Conservation (phyloP, 2,888 invertebrate species). For the Acronicta leporina region DNA sequence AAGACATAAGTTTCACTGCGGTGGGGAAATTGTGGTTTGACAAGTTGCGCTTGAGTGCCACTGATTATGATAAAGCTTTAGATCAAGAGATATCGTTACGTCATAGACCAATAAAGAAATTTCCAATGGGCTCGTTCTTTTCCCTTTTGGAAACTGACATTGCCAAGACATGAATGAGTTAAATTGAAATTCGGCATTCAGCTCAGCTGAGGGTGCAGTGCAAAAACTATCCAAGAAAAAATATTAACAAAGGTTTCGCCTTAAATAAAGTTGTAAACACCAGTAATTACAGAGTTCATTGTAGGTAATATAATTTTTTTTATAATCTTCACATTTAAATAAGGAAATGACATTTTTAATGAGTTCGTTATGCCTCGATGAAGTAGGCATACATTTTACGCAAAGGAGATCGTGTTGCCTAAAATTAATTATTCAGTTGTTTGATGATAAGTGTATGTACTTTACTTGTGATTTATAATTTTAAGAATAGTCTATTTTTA, state of each 20-base stretch:
- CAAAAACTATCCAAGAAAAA: constrained; percentile 15
- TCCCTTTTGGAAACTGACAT: constrained; percentile 2
- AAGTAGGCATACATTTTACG: constrained; percentile 12
- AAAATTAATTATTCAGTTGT: background rate
- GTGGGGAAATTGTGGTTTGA: constrained; percentile 58
- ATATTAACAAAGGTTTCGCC: background rate
- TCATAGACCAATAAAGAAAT: constrained; percentile 29
- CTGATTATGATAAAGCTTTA: constrained; percentile 52
- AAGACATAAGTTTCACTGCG: constrained; percentile 59
- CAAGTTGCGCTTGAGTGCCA: constrained; percentile 52
- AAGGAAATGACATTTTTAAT: constrained; percentile 40
- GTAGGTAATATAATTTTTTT: constrained; percentile 22
- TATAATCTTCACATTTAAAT: constrained; percentile 25
- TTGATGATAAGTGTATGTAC: background rate
- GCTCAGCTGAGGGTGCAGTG: no score
- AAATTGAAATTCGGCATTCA: background rate
- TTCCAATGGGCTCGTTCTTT: constrained; percentile 9
- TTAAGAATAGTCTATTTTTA: background rate
- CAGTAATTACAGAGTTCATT: constrained; percentile 22
- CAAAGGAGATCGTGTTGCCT: constrained; percentile 11
- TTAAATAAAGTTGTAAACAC: no score
- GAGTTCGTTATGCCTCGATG: constrained; percentile 25
- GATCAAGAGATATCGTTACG: constrained; percentile 57
- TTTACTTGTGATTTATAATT: background rate
- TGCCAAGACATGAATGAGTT: background rate